A percentile compares a stretch with the other conserved stretches of the same genome.
These are phyloP conservation scores for Pelusios castaneus DNA, from an alignment of 2,113 vertebrate genomes.

Conservation along the genomic window DNA sequence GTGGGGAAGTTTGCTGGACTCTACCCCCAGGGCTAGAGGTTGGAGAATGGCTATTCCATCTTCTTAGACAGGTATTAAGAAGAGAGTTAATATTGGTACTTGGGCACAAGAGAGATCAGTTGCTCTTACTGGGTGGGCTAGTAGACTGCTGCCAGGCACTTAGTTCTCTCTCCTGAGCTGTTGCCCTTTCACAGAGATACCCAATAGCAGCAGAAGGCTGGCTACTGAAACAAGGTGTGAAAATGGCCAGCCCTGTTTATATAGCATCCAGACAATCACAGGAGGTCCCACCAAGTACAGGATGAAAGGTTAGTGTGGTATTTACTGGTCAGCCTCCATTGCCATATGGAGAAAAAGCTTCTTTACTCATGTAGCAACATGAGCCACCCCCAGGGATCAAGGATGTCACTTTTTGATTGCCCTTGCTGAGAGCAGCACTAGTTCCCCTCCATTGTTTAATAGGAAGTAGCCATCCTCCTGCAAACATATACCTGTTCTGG, in stretches of 20 bases:
- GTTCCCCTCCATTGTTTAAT: background rate
- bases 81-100: background rate
- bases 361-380: background rate
- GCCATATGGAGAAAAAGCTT: background rate
- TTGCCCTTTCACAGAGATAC: background rate
- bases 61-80: background rate
- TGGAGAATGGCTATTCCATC: background rate
- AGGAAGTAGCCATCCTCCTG: background rate
- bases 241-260: background rate
- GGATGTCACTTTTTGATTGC: background rate
- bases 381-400: accelerated
- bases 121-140: background rate
- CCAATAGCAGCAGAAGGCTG: background rate
- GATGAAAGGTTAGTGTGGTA: background rate
- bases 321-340: background rate
- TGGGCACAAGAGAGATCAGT: background rate
- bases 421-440: background rate
- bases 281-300: background rate
- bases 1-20: too few relatives aligned
- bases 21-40: too few relatives aligned
- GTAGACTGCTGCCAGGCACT: background rate
- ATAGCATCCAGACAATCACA: background rate
- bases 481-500: background rate
- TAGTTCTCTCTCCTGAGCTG: background rate
- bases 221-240: background rate